These are phyloP conservation scores for Anoplolepis gracilipes DNA, from an alignment of 1,140 invertebrate species.

Conservation along the genomic window DNA sequence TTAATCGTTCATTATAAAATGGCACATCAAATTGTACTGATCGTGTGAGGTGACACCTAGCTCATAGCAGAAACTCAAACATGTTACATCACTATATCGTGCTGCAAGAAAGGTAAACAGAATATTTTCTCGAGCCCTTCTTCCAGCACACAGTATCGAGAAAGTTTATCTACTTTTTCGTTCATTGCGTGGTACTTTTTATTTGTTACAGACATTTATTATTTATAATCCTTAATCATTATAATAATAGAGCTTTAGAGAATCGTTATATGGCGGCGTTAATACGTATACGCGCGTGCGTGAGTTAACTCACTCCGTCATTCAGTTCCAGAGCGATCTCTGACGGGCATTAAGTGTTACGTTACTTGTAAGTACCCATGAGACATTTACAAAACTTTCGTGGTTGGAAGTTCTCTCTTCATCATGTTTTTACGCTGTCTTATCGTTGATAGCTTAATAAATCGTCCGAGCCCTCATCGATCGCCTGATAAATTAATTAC, in stretches of 20 bases:
- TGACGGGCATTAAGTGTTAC: slow-evolving; percentile 78
- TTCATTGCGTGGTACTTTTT: slow-evolving; percentile 83
- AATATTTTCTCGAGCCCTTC: slow-evolving; percentile 18
- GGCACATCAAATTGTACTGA: slow-evolving; percentile 62
- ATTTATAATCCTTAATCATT: slow-evolving; percentile 84
- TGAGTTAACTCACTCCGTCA: slow-evolving; percentile 73
- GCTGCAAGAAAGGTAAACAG: slow-evolving; percentile 52
- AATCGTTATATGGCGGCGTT: slow-evolving; percentile 78
- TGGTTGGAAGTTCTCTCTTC: slow-evolving; percentile 75
- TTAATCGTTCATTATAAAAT: not conserved
- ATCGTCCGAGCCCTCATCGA: slow-evolving; percentile 71
- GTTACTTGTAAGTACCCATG: slow-evolving; percentile 75
- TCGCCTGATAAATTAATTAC: slow-evolving; percentile 64
- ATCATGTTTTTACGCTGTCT: slow-evolving; percentile 67
- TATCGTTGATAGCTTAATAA: slow-evolving; percentile 68
- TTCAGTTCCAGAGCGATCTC: slow-evolving; percentile 77
- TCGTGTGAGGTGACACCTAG: slow-evolving; percentile 79
- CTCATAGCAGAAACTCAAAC: slow-evolving; percentile 80
- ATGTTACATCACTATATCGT: not conserved
- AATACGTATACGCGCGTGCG: slow-evolving; percentile 76
- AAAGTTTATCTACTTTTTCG: slow-evolving; percentile 72
- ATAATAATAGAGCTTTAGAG: slow-evolving; percentile 83
- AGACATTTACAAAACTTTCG: slow-evolving; percentile 80
- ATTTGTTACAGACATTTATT: slow-evolving; percentile 86
- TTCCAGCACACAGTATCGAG: slow-evolving; percentile 70